Evolutionary conservation across 2,113 vertebrate genomes (phyloP).

Genomic region (Myxocyprinus asiaticus): DNA sequence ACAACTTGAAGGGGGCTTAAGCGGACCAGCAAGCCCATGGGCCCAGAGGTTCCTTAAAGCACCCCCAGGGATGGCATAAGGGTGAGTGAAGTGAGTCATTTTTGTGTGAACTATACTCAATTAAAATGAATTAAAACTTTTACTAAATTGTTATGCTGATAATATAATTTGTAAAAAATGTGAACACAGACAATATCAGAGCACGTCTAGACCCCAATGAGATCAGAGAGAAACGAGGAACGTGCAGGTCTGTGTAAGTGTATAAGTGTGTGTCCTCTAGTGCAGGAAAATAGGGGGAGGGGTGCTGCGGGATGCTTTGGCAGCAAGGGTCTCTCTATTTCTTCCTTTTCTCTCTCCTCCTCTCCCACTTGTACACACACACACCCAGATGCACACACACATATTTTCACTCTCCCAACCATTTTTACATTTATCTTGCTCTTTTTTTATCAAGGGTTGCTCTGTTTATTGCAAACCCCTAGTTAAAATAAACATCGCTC

Average conservation of each 20-base stretch:
- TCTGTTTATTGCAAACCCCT: too few relatives aligned
- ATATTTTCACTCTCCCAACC: background rate
- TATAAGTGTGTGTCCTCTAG: constrained; percentile 20
- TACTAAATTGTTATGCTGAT: too few relatives aligned
- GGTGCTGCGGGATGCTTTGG: constrained; percentile 20
- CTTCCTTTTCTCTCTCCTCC: constrained; percentile 29
- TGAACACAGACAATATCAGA: too few relatives aligned
- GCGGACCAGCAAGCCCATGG: too few relatives aligned
- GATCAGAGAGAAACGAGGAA: constrained; percentile 56
- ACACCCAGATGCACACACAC: background rate
- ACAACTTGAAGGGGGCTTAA: too few relatives aligned
- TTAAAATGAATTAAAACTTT: too few relatives aligned
- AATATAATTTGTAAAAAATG: too few relatives aligned
- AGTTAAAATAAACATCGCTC: too few relatives aligned
- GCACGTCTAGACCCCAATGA: constrained; percentile 65
- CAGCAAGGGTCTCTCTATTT: constrained; percentile 65
- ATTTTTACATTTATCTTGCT: constrained; percentile 51
- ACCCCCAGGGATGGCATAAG: too few relatives aligned
- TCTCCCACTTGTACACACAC: constrained; percentile 1
- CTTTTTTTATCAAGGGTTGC: constrained; percentile 32
- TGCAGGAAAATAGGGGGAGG: constrained; percentile 64
- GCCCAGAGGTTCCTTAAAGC: too few relatives aligned
- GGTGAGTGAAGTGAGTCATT: too few relatives aligned
- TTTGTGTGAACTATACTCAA: too few relatives aligned
- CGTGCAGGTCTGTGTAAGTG: constrained; percentile 54